Conservation (phyloP, 2,797 vertebrate species). For the Hylomyscus alleni region DNA sequence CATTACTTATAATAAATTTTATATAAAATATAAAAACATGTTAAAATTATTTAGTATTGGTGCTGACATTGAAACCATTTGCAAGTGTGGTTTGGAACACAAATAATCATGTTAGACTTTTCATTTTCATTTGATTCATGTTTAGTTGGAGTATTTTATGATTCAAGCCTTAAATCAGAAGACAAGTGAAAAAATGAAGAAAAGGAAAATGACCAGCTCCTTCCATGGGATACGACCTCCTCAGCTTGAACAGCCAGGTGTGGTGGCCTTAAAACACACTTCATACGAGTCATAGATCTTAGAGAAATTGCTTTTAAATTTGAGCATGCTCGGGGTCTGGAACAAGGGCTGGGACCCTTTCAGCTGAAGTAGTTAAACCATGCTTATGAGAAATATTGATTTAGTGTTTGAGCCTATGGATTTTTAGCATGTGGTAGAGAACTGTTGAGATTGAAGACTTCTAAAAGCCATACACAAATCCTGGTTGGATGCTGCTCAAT, state of each 20-base stretch:
- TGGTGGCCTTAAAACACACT: background rate
- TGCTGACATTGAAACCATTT: constrained; percentile 9
- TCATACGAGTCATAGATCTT: background rate
- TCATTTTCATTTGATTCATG: constrained; percentile 64
- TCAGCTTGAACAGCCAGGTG: constrained; percentile 97
- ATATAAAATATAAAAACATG: background rate
- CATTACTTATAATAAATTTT: background rate
- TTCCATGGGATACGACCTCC: constrained; percentile 93
- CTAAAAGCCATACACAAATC: background rate
- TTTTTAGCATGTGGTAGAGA: background rate
- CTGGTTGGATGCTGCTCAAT: background rate
- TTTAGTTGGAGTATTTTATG: constrained; percentile 98
- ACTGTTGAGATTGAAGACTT: background rate
- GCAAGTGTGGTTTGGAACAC: background rate
- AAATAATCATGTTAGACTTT: background rate
- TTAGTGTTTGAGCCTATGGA: background rate
- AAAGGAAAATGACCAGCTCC: constrained; percentile 91
- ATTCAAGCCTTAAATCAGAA: constrained; percentile 98
- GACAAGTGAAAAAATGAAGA: constrained; percentile 96
- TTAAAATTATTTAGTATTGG: constrained; percentile 32
- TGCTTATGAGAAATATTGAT: background rate
- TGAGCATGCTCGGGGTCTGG: background rate
- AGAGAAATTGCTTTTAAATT: background rate
- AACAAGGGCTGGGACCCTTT: background rate
- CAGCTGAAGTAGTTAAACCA: background rate